Base-by-base conservation (phyloP, 1,140 invertebrate species). In the Drosophila bocqueti region DNA sequence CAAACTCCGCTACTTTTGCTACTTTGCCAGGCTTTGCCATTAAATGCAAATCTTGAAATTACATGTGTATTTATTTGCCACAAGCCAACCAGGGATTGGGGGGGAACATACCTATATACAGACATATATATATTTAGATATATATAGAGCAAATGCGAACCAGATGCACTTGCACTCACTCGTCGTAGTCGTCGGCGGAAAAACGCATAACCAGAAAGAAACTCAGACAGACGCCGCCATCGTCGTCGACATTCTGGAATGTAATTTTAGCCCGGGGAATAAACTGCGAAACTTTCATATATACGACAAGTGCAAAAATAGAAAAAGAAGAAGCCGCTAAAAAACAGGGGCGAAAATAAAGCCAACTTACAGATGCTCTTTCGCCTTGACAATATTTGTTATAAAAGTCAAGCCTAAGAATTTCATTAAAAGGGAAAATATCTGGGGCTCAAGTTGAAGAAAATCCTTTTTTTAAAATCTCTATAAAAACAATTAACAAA, bases 41-140 rank as follows among this genome's bases (percentile, higher is more conserved):
- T 85, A 77, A 78, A 80, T 84, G 72, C 73, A 89, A 87, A 84
- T 87, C 84, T 78, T 75, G 36, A 82, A 87, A 84, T 81, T 89
- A 89, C 83, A 87, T 89, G 77, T 89, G 81, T 75, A 89, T 89
- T 83, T 87, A 77, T 87, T 78, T 89, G 64, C 55, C 63, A 43
- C 67, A 72, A 71, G 52, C 26, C 42, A 29, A 2, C 15, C 4
- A n/a, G 13, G 13, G 21, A 11, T 16, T 16, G n/a, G 16, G 49
- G 15, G 26, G 15, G 13, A 26, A 47, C 1, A 47, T 26, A n/a
- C 47, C 43, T 34, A 31, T 42, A 62, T 69, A 34, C 38, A 16
- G 13, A 15, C n/a, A 15, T 45, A 24, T 38, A 26, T 45, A 8
- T 10, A 13, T 36, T 2, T 49, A 16, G n/a, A 18, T 46, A 26